Evolutionary conservation across 2,888 invertebrate species (phyloP).

Genomic region (Ethmia dodecea): DNA sequence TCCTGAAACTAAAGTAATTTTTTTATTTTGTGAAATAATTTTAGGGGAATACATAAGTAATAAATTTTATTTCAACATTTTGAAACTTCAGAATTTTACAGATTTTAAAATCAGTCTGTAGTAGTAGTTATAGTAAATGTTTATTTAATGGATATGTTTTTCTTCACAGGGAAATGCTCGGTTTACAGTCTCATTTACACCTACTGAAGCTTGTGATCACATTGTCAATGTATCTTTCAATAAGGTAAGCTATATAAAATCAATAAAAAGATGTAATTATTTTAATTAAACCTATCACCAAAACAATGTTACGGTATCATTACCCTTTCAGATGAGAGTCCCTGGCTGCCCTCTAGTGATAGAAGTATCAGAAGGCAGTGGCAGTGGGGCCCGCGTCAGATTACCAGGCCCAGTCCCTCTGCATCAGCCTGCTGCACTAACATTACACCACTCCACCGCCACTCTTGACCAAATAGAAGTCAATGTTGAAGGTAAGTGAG

Average conservation of each 20-base stretch:
- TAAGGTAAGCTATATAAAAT: conserved; percentile 80
- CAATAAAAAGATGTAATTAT: neutral
- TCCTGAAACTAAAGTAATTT: no score
- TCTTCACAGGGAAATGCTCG: conserved; percentile 75
- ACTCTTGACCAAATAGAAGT: conserved; percentile 96
- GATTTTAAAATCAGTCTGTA: no score
- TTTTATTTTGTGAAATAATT: no score
- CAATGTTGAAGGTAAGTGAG: conserved; percentile 96
- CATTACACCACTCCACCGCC: conserved; percentile 90
- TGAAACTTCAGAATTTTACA: no score
- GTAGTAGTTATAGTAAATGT: no score
- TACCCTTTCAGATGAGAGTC: conserved; percentile 75
- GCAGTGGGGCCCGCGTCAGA: conserved; percentile 83
- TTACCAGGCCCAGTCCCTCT: conserved; percentile 85
- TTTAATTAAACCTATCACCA: neutral
- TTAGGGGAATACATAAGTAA: no score
- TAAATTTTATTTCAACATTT: no score
- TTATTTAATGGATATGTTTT: neutral
- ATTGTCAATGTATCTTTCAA: conserved; percentile 98
- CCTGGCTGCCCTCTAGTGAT: conserved; percentile 95
- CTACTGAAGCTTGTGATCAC: conserved; percentile 95
- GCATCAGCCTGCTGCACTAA: conserved; percentile 83
- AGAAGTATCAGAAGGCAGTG: conserved; percentile 79
- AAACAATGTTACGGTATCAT: neutral
- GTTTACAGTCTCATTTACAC: conserved; percentile 97